phyloP scores from a whole-genome alignment of 2,113 vertebrate species.

The Stigmatopora argus region DNA sequence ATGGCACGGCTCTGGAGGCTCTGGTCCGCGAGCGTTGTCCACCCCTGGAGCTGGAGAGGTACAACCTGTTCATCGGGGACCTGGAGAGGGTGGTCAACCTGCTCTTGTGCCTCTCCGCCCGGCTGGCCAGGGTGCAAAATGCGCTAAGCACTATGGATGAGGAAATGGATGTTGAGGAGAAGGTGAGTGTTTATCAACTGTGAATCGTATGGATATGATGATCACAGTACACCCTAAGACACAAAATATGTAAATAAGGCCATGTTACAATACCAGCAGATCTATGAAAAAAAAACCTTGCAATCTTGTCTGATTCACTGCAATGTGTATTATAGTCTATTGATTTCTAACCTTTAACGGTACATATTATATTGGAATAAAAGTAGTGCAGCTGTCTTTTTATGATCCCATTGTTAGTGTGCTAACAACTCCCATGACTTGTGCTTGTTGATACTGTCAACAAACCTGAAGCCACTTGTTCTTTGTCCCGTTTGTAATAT shows the following conservation, averaged over 20 bases:
- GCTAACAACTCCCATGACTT: neutral
- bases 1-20: constrained; percentile 58
- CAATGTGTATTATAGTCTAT: no score
- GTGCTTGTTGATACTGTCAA: neutral
- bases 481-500: neutral
- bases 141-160: constrained; percentile 75
- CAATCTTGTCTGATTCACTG: no score
- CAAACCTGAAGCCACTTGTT: neutral
- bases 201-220: neutral
- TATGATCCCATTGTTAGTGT: neutral
- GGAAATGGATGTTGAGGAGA: constrained; percentile 79
- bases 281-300: no score
- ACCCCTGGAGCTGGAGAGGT: constrained; percentile 79
- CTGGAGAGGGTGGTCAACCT: constrained; percentile 88
- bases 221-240: neutral
- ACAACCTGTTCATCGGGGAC: constrained; percentile 83
- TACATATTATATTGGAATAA: neutral
- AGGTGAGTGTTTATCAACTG: constrained; percentile 66
- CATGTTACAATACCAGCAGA: no score
- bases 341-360: no score
- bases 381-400: neutral
- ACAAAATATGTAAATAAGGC: no score
- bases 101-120: constrained; percentile 83
- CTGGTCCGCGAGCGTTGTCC: constrained; percentile 68
- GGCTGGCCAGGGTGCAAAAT: constrained; percentile 81